Conservation (phyloP, 2,888 invertebrate species). For the Protonemura montana region DNA sequence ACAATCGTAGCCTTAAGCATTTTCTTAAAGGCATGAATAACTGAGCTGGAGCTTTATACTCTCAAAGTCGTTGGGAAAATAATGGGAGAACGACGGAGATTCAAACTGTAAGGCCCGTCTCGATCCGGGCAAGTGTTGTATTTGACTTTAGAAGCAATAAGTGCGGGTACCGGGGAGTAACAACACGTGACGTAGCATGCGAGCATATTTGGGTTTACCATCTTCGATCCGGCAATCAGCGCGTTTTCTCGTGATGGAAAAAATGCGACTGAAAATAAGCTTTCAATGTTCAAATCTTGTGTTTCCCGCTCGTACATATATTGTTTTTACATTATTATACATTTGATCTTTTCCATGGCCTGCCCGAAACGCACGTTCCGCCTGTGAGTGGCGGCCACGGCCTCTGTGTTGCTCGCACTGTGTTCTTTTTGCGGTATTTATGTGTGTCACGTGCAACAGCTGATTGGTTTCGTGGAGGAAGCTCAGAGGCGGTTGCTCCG, state of each 20-base stretch:
- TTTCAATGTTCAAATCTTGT: background rate
- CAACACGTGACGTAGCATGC: too few relatives aligned
- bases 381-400: slow-evolving; percentile 8
- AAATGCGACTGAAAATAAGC: background rate
- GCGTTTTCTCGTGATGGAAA: background rate
- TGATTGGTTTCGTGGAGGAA: slow-evolving; percentile 30
- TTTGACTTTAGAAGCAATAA: too few relatives aligned
- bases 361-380: too few relatives aligned
- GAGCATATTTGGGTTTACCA: too few relatives aligned
- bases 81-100: background rate
- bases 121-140: background rate
- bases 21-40: slow-evolving; percentile 12
- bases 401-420: background rate
- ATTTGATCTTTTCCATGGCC: background rate
- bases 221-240: too few relatives aligned
- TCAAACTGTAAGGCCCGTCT: background rate
- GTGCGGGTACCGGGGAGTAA: too few relatives aligned
- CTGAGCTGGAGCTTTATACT: background rate
- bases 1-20: background rate
- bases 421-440: slow-evolving; percentile 29
- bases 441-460: slow-evolving; percentile 39
- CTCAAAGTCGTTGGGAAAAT: background rate
- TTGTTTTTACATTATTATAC: background rate
- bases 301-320: background rate
- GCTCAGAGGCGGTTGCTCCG: background rate